Evolutionary conservation across 2,797 vertebrate species (phyloP).

Genomic region (Myoxocephalus aenaeus): DNA sequence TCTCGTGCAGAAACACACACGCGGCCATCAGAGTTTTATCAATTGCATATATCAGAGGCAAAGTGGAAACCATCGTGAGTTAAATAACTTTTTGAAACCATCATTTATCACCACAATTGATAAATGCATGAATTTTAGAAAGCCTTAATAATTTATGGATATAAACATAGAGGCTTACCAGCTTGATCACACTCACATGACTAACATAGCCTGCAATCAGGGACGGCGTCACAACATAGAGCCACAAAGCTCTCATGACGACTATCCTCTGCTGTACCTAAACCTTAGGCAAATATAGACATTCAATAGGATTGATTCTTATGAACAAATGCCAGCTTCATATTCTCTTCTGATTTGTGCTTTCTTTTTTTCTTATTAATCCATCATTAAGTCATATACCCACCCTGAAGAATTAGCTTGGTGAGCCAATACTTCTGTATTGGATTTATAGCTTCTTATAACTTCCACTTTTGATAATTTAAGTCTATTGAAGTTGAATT

Average conservation of each 20-base stretch:
- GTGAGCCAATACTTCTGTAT: neutral
- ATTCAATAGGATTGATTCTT: neutral
- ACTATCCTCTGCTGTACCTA: conserved; percentile 15
- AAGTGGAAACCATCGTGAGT: conserved; percentile 10
- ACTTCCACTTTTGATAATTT: neutral
- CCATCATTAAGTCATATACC: neutral
- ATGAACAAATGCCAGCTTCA: neutral
- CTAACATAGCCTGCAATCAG: neutral
- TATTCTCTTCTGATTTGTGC: conserved; percentile 14
- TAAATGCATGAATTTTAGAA: conserved; percentile 27
- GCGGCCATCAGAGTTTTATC: neutral
- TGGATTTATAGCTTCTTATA: neutral
- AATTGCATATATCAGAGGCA: neutral
- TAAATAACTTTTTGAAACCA: conserved; percentile 19
- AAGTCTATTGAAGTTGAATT: conserved; percentile 7
- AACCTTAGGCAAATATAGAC: conserved; percentile 12
- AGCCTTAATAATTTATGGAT: conserved; percentile 58
- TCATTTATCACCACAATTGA: conserved; percentile 2
- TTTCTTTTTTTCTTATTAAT: neutral
- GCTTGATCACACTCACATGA: conserved; percentile 23
- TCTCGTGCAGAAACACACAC: conserved; percentile 6
- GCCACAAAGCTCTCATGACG: conserved; percentile 4
- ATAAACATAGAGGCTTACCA: neutral
- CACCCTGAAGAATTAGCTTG: neutral
- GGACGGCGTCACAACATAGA: conserved; percentile 4